Evolutionary conservation across 2,797 vertebrate species (phyloP).

Genomic region (Morelia viridis): DNA sequence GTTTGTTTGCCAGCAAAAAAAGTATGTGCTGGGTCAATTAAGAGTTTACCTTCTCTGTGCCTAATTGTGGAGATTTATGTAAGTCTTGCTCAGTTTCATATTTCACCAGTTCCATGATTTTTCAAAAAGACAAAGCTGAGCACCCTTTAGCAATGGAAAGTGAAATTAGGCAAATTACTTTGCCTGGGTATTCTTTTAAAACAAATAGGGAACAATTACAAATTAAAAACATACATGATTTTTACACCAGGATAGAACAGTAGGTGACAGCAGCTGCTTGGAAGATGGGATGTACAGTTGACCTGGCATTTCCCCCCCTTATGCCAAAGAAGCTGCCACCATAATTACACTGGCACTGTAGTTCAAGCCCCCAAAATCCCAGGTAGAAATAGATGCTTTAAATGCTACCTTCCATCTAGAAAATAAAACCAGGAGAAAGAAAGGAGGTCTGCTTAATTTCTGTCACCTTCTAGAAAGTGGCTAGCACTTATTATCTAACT

Average conservation of each 20-base stretch:
- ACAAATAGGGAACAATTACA: not conserved
- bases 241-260: not conserved
- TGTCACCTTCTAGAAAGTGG: not conserved
- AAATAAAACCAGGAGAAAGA: not conserved
- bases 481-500: not conserved
- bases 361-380: not conserved
- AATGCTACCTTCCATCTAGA: not conserved
- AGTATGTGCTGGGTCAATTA: not conserved
- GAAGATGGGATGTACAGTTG: not conserved
- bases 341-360: not conserved
- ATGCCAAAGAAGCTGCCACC: not conserved
- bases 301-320: not conserved
- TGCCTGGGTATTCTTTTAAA: not conserved
- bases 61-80: not conserved
- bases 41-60: not conserved
- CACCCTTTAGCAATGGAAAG: not conserved
- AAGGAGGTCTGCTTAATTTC: not conserved
- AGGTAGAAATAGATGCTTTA: not conserved
- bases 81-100: not conserved
- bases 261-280: not conserved
- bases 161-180: not conserved
- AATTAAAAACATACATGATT: not conserved
- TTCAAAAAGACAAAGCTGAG: not conserved
- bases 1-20: not conserved
- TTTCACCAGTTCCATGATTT: not conserved